Conservation (phyloP, 2,113 vertebrate genomes). For the Sinocyclocheilus rhinocerous region DNA sequence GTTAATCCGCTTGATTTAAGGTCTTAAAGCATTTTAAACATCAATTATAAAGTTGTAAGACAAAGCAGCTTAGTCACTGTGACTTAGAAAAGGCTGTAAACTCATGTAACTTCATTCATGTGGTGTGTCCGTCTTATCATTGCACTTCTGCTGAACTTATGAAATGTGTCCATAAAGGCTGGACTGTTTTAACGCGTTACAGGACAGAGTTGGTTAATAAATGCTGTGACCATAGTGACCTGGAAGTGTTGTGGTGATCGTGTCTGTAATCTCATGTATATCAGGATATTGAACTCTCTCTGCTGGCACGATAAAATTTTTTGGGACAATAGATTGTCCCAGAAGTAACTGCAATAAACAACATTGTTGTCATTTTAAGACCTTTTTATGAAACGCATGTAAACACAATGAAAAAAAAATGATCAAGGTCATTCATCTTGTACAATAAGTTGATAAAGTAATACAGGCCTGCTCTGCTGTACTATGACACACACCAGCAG, state of each 20-base stretch:
- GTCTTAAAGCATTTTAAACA: not conserved
- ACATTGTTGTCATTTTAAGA: no score
- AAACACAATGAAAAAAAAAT: not conserved
- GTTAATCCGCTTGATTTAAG: not conserved
- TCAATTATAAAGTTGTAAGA: not conserved
- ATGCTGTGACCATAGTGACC: not conserved
- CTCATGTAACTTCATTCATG: not conserved
- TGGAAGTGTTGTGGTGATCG: not conserved
- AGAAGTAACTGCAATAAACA: no score
- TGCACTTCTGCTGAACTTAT: not conserved
- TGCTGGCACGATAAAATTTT: not conserved
- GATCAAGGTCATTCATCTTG: not conserved
- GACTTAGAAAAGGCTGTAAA: not conserved
- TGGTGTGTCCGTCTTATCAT: not conserved
- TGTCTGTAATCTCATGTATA: not conserved
- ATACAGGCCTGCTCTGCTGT: not conserved
- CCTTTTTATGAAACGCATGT: not conserved
- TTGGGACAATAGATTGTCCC: not conserved
- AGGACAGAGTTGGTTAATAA: not conserved
- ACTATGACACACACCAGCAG: not conserved
- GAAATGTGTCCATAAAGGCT: not conserved
- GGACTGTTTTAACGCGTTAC: not conserved
- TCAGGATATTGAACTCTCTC: not conserved
- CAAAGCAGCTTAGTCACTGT: slow-evolving; percentile 30
- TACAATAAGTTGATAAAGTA: not conserved